These are phyloP conservation scores for Prunella fulvescens DNA, from an alignment of 2,113 vertebrate genomes.

Conservation along the genomic window DNA sequence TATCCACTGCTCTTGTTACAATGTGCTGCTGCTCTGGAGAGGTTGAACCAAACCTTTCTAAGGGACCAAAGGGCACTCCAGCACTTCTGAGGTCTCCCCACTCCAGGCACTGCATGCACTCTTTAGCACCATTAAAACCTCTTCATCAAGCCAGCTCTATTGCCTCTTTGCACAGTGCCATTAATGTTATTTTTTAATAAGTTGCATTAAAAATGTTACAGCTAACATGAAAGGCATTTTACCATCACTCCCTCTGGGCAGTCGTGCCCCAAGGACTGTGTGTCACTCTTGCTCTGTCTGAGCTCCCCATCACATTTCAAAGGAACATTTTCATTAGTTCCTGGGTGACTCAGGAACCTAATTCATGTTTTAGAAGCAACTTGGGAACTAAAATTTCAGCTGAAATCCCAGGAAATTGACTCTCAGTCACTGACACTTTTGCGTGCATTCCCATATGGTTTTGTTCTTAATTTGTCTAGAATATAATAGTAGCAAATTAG, in stretches of 20 bases:
- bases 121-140: not conserved
- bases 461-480: constrained; percentile 56
- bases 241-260: not conserved
- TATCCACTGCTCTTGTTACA: not conserved
- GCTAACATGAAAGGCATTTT: not conserved
- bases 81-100: not conserved
- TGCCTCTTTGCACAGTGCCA: not conserved
- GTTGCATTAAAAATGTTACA: not conserved
- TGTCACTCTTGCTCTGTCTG: not conserved
- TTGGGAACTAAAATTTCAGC: constrained; percentile 24
- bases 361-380: not conserved
- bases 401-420: constrained; percentile 48
- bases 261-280: not conserved
- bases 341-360: constrained; percentile 33
- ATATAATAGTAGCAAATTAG: constrained; percentile 52
- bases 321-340: constrained; percentile 39
- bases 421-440: constrained; percentile 42
- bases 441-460: not conserved
- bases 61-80: not conserved
- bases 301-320: not conserved
- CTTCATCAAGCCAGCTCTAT: not conserved
- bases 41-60: not conserved
- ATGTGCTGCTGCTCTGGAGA: fast-evolving
- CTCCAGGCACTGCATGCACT: fast-evolving
- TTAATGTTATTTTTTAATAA: not conserved